Evolutionary conservation across 2,888 invertebrate genomes (phyloP).

Genomic region (Chrysolina haemoptera): DNA sequence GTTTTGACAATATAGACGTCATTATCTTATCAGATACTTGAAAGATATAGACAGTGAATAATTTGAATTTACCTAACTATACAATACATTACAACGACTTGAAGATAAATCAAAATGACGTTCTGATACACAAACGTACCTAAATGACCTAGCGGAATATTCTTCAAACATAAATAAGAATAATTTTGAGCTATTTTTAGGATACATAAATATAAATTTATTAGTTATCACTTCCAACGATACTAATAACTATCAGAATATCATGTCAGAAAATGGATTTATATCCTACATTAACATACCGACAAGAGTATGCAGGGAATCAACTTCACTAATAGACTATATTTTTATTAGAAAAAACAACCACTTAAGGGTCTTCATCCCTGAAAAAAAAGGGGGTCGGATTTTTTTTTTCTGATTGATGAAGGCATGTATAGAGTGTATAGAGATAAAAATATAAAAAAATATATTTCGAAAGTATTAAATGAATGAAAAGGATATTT

Average conservation of each 20-base stretch:
- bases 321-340: background rate
- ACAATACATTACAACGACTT: background rate
- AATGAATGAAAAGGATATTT: too few relatives aligned
- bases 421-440: too few relatives aligned
- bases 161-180: background rate
- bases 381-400: too few relatives aligned
- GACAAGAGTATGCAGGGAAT: background rate
- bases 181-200: background rate
- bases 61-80: background rate
- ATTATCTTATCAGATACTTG: slow-evolving; percentile 3
- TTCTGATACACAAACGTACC: background rate
- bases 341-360: background rate
- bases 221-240: background rate
- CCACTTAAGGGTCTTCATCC: too few relatives aligned
- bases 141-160: slow-evolving; percentile 4
- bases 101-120: slow-evolving; percentile 3
- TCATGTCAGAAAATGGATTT: background rate
- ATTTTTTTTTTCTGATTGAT: too few relatives aligned
- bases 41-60: background rate
- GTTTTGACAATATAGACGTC: background rate
- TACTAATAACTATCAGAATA: slow-evolving; percentile 7
- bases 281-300: background rate
- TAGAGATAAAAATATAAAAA: too few relatives aligned
- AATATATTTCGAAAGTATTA: too few relatives aligned
- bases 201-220: slow-evolving; percentile 11